These are phyloP conservation scores for Palythoa caribaeorum DNA, from an alignment of 92 coral and sea anemone genomes.

Conservation along the genomic window DNA sequence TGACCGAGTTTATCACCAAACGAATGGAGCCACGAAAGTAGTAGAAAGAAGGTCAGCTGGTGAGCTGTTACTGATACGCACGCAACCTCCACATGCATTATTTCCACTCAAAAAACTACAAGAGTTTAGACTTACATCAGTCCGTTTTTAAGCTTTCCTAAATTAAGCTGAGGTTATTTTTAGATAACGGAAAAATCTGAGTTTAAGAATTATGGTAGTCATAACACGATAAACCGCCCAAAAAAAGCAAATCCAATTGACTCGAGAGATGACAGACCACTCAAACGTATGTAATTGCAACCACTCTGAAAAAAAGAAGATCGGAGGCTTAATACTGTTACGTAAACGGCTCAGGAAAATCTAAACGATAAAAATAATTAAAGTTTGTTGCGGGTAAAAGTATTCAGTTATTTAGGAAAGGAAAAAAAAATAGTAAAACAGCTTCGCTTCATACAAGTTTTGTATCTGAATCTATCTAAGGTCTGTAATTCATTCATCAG, in stretches of 20 bases:
- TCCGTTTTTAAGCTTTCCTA: background rate
- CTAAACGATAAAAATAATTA: background rate
- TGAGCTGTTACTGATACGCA: background rate
- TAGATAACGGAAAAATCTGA: background rate
- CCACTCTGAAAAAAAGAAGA: background rate
- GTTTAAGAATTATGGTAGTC: background rate
- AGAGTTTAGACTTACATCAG: background rate
- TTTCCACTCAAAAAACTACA: background rate
- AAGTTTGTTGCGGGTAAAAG: background rate
- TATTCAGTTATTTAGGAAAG: background rate
- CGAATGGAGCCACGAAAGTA: too few relatives aligned
- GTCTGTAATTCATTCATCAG: background rate
- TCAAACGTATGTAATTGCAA: background rate
- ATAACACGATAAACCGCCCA: background rate
- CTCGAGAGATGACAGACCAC: background rate
- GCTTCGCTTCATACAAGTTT: background rate
- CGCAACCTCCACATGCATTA: background rate
- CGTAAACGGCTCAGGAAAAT: background rate
- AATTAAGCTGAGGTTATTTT: background rate
- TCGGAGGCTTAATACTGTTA: background rate
- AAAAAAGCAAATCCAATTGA: slow-evolving; percentile 32
- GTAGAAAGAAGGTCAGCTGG: background rate
- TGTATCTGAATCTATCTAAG: too few relatives aligned
- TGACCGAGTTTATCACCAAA: background rate
- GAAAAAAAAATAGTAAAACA: background rate